These are phyloP conservation scores for Bergia sp. DNA, from an alignment of 92 coral and sea anemone genomes.

Conservation along the genomic window DNA sequence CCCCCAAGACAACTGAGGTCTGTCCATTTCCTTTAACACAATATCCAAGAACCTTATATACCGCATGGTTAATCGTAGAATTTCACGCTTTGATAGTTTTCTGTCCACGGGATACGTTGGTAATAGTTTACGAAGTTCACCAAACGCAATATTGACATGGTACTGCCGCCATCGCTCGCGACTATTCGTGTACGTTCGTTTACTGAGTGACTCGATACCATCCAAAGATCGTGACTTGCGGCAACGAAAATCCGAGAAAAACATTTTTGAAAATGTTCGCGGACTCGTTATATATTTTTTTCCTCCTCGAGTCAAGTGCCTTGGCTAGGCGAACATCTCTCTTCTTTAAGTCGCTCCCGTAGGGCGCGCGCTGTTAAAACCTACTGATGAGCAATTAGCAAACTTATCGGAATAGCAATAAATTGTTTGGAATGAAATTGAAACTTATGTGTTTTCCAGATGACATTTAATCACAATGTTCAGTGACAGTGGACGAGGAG, in stretches of 20 bases:
- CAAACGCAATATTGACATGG: constrained; percentile 82
- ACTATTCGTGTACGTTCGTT: constrained; percentile 75
- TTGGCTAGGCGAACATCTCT: background rate
- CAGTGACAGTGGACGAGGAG: background rate
- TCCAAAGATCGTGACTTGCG: background rate
- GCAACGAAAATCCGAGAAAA: constrained; percentile 28
- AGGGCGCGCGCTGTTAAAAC: constrained; percentile 4
- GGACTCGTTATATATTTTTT: background rate
- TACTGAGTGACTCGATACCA: background rate
- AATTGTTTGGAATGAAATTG: constrained; percentile 37
- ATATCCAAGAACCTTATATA: constrained; percentile 77
- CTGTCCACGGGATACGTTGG: constrained; percentile 87
- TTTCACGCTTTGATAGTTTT: constrained; percentile 86
- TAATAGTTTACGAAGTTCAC: constrained; percentile 76
- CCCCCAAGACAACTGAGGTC: background rate
- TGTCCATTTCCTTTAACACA: constrained; percentile 64
- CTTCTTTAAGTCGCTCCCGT: background rate
- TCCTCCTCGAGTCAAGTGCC: background rate
- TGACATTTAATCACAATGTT: background rate
- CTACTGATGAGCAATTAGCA: constrained; percentile 30
- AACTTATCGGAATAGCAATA: constrained; percentile 23
- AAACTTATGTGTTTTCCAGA: constrained; percentile 32
- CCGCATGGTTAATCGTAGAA: constrained; percentile 76
- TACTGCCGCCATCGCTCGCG: constrained; percentile 89
- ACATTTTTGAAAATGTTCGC: background rate